These are phyloP conservation scores for Salvator merianae DNA, from an alignment of 2,113 vertebrate species.

Conservation along the genomic window DNA sequence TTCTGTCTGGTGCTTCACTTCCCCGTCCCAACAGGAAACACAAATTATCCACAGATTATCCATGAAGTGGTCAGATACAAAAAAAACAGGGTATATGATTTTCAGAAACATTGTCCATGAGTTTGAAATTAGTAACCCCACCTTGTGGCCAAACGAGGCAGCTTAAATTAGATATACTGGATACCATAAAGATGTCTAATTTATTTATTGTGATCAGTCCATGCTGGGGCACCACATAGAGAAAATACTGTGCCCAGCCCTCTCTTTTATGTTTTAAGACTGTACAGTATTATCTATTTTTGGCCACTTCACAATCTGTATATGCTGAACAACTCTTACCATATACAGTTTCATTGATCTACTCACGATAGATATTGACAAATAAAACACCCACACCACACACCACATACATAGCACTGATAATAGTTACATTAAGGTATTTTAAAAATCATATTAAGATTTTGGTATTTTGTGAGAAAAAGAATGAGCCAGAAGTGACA, in stretches of 20 bases:
- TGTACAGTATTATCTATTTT: background rate
- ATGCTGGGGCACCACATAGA: background rate
- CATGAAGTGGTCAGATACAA: background rate
- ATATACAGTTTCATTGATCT: background rate
- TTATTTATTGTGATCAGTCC: background rate
- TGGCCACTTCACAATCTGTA: background rate
- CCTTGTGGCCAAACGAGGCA: slow-evolving; percentile 5
- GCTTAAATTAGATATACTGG: background rate
- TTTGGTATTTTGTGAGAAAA: background rate
- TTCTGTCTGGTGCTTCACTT: background rate
- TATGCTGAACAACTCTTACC: background rate
- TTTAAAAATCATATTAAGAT: background rate
- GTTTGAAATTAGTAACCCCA: background rate
- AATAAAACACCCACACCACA: background rate
- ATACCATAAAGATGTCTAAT: background rate
- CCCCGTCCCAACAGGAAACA: background rate
- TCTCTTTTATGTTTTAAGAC: background rate
- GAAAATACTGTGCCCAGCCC: background rate
- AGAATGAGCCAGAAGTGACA: background rate
- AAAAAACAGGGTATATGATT: background rate
- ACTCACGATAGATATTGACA: background rate
- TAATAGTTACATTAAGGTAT: background rate
- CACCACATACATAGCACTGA: background rate
- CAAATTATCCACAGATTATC: background rate
- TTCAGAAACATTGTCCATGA: too few relatives aligned